Evolutionary conservation across 2,797 vertebrate genomes (phyloP), one percentile per base, ranked within the genome.

Genomic region (Rhinogobio ventralis): DNA sequence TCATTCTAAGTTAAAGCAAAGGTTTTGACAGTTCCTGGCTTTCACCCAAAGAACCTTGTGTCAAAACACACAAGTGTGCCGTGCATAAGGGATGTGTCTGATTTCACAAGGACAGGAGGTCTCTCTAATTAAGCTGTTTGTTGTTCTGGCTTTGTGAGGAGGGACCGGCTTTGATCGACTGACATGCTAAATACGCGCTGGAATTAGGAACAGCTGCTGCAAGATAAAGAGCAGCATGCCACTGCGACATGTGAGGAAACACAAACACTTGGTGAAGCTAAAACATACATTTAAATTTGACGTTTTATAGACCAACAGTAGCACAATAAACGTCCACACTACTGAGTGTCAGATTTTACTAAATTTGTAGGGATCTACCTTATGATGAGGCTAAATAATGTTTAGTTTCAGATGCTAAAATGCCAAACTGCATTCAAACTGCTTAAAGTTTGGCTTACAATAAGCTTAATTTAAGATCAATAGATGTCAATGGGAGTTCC

Each of bases 41-140:
- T 77, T 42, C 72, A 77, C 49, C 82, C 73, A 83, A 83, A 76
- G 73, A 83, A 4, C 33, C 46, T 8, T 77, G 82, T 30, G 33
- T 77, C 30, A 25, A 76, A 83, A 17, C 14, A 75, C 82, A 83
- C 7, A 77, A 68, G 49, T 55, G 30, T 77, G 73, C 33, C 45
- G 8, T 77, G 23, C 46, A 83, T 77, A 77, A 83, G 77, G 62
- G 73, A 77, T 77, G 82, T 53, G 62, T 45, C 33, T 83, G 73
- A 83, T 77, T 83, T 67, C n/a, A 69, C 49, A 83, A 83, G 73
- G 62, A 83, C 82, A 72, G 55, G 53, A 64, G 71, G 82, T 69
- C 76, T 86, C 62, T 76, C 62, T 76, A 77, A 88, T 83, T 80
- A 83, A 76, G 81, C 53, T 80, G 81, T 87, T 87, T 85, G 76